Evolutionary conservation across 2,888 invertebrate species (phyloP), one percentile per base, ranked within the genome.

Genomic region (Drymonia ruficornis): DNA sequence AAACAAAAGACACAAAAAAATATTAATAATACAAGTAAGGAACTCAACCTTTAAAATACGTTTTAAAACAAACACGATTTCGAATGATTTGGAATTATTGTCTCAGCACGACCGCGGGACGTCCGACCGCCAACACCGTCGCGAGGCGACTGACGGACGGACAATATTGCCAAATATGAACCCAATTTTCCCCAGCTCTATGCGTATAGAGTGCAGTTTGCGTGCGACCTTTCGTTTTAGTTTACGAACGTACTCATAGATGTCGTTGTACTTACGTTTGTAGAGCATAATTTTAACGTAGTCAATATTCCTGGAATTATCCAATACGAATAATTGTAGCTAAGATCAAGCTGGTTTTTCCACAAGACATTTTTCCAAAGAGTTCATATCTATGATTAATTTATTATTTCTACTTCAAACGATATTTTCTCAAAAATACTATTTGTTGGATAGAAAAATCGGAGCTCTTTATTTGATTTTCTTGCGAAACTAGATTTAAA

Each of bases 111-210:
- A 34, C 50, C 31, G 49, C 40, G 34, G 69, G 60, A 74, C 81
- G 68, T 62, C 76, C 74, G 64, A 60, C 34, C 75, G 56, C 62
- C 49, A 46, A 55, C 66, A 59, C 64, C 71, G 71, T 63, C 76
- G 74, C 78, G 77, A 80, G 81, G 76, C 78, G 74, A 89, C 87
- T 88, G 83, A 77, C 78, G 6, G 83, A 77, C 78, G 6, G 45
- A 47, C 11, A 75, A 72, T 76, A 76, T 78, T 74, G 69, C 76
- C 74, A 78, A 84, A 81, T 79, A 80, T 78, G 83, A 84, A 86
- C 84, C 87, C 83, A 83, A 85, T 87, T 86, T 83, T 76, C 76
- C 73, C 67, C 49, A 70, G 76, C 75, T 72, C 76, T 75, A 74
- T 70, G 70, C 73, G 70, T 78, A 67, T 75, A 70, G 70, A 78